These are phyloP conservation scores for Anthoptus insignis DNA, from an alignment of 2,888 invertebrate species.

Conservation along the genomic window DNA sequence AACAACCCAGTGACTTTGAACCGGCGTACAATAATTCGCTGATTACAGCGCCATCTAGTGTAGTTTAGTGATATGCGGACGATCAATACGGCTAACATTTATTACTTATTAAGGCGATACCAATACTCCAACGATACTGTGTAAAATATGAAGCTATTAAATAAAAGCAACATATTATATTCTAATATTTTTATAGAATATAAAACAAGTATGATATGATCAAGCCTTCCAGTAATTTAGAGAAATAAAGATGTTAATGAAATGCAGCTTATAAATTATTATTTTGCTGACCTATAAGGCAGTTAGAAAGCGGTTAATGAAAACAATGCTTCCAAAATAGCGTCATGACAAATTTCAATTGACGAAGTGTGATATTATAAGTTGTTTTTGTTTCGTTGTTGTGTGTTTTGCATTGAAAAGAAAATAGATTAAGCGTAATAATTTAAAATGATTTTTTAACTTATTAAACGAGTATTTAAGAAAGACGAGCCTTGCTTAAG, in stretches of 20 bases:
- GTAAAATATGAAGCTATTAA: conserved; percentile 74
- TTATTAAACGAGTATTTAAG: conserved; percentile 83
- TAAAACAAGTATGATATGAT: conserved; percentile 82
- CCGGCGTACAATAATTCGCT: conserved; percentile 50
- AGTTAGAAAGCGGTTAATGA: conserved; percentile 65
- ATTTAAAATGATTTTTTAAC: conserved; percentile 70
- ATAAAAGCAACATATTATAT: conserved; percentile 74
- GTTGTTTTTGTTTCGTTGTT: conserved; percentile 85
- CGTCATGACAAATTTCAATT: conserved; percentile 69
- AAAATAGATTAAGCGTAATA: conserved; percentile 76
- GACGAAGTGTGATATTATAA: conserved; percentile 85
- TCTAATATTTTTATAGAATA: conserved; percentile 87
- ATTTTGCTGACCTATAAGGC: conserved; percentile 81
- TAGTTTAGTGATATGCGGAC: conserved; percentile 54
- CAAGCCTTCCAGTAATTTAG: conserved; percentile 87
- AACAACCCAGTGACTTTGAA: conserved; percentile 61
- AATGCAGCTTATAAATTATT: conserved; percentile 76
- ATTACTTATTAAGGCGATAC: conserved; percentile 60
- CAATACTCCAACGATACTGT: conserved; percentile 80
- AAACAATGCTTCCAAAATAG: conserved; percentile 77
- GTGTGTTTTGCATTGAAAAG: conserved; percentile 81
- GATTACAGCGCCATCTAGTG: conserved; percentile 57
- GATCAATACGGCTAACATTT: conserved; percentile 58
- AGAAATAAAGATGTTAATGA: conserved; percentile 68
- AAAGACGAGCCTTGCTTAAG: conserved; percentile 87